Evolutionary conservation across 2,797 vertebrate genomes (phyloP).

Genomic region (Oophaga sylvatica): DNA sequence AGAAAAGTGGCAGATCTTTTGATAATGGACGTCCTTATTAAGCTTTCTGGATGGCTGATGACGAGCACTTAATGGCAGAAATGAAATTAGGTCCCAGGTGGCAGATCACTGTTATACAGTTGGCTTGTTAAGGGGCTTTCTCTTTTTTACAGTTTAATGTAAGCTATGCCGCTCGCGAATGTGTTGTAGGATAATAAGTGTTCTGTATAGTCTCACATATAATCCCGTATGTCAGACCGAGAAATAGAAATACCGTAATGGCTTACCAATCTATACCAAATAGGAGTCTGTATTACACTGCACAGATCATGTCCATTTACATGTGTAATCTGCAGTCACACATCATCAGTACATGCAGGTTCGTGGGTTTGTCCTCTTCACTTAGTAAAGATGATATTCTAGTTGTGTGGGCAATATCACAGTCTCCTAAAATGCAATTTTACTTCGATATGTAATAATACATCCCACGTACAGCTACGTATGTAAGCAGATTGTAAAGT

Average conservation of each 20-base stretch:
- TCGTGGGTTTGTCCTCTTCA: neutral
- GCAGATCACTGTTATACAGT: slow-evolving; percentile 47
- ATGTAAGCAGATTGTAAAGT: no score
- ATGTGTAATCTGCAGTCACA: neutral
- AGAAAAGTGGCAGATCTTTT: slow-evolving; percentile 51
- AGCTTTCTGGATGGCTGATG: slow-evolving; percentile 55
- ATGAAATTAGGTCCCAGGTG: slow-evolving; percentile 51
- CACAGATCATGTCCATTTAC: neutral
- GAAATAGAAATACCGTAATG: neutral
- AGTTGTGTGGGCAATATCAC: neutral
- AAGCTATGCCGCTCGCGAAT: slow-evolving; percentile 40
- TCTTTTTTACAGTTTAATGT: slow-evolving; percentile 39
- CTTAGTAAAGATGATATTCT: neutral
- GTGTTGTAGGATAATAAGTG: slow-evolving; percentile 34
- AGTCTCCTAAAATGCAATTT: neutral
- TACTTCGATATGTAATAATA: neutral
- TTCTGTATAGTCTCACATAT: slow-evolving; percentile 17
- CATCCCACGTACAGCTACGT: neutral
- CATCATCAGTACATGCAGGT: neutral
- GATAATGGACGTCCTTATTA: slow-evolving; percentile 54
- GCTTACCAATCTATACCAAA: neutral
- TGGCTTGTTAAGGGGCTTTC: slow-evolving; percentile 46
- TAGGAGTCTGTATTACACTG: neutral
- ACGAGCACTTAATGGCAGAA: slow-evolving; percentile 54
- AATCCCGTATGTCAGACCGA: slow-evolving; percentile 30